Base-by-base conservation (phyloP, 2,888 invertebrate species). In the Heteropelma amictum region DNA sequence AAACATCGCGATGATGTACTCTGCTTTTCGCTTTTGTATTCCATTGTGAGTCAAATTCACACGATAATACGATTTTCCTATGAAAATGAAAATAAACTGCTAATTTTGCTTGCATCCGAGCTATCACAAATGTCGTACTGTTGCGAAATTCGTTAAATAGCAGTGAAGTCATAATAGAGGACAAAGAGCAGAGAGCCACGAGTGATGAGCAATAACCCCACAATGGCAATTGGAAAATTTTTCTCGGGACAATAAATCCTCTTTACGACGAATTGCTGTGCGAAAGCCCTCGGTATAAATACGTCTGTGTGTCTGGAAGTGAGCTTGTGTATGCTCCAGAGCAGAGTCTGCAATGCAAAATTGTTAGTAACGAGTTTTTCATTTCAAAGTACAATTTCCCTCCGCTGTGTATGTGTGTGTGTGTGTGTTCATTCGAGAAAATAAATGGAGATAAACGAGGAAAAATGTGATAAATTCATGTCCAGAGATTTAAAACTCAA, bases 281-380 rank as follows among this genome's bases (percentile, higher is more conserved):
- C 14, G 53, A 53, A 19, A 33, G 33, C 28, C 7, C 49, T 10
- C 19, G 7, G 23, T 23, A 14, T 14, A 19, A 6, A 10, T 8
- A 23, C 23, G 33, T 42, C 28, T 8, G 35, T 10, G 51, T 7
- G 65, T 53, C 54, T 58, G 33, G 12, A 4, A 3, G 28, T 12
- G 40, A 0, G 49, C n/a, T n/a, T n/a, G n/a, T n/a, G n/a, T n/a
- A n/a, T n/a, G n/a, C n/a, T 30, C 2, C 17, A 12, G 23, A 6
- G 2, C 8, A 10, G 42, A 21, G 8, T 14, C 12, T 23, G 23
- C 10, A 40, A 45, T 73, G 69, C 58, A 73, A 40, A 69, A 69
- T 65, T 61, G 74, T 74, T 74, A 70, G 69, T 74, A 74, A 74
- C 74, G 74, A 74, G 74, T 74, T 74, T 74, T 64, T 19, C 26